A percentile compares a stretch with the other conserved stretches of the same genome.
Evolutionary conservation across 2,888 invertebrate genomes (phyloP).

Genomic region (Hirtodrosophila duncani): DNA sequence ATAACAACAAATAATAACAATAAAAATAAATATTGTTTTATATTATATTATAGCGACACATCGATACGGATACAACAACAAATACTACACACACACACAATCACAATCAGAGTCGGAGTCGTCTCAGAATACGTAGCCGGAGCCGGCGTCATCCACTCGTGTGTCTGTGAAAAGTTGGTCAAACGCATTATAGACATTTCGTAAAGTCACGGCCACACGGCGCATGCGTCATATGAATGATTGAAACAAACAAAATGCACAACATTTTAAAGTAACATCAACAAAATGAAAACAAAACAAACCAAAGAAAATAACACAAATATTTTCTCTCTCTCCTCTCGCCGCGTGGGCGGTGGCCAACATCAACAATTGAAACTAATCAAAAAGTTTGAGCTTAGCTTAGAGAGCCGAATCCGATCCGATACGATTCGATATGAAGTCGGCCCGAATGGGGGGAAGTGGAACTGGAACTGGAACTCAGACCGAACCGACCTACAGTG

Average conservation of each 20-base stretch:
- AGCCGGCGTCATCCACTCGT: conserved; percentile 28
- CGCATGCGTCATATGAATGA: conserved; percentile 59
- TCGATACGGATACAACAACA: conserved; percentile 14
- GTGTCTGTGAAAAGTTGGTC: conserved; percentile 58
- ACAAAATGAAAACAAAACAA: conserved; percentile 43
- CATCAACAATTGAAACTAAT: conserved; percentile 55
- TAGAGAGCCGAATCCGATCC: conserved; percentile 21
- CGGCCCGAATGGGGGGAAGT: conserved; percentile 2
- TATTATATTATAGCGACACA: conserved; percentile 49
- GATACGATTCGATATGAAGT: conserved; percentile 5
- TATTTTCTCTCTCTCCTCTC: conserved; percentile 40
- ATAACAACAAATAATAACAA: conserved; percentile 61
- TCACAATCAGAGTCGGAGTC: neutral
- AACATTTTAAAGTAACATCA: conserved; percentile 60
- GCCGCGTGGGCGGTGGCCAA: conserved; percentile 16
- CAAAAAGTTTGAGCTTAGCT: conserved; percentile 52
- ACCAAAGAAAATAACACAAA: conserved; percentile 39
- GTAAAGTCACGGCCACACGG: conserved; percentile 52
- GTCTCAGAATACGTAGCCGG: neutral
- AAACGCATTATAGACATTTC: conserved; percentile 45
- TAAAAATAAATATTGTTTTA: conserved; percentile 66
- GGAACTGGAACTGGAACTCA: too few relatives aligned
- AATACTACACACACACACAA: conserved; percentile 10
- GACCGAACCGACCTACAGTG: conserved; percentile 40
- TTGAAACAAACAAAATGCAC: conserved; percentile 55